These are phyloP conservation scores for Dendrolimus pini DNA, from an alignment of 2,888 invertebrate genomes.

Conservation along the genomic window DNA sequence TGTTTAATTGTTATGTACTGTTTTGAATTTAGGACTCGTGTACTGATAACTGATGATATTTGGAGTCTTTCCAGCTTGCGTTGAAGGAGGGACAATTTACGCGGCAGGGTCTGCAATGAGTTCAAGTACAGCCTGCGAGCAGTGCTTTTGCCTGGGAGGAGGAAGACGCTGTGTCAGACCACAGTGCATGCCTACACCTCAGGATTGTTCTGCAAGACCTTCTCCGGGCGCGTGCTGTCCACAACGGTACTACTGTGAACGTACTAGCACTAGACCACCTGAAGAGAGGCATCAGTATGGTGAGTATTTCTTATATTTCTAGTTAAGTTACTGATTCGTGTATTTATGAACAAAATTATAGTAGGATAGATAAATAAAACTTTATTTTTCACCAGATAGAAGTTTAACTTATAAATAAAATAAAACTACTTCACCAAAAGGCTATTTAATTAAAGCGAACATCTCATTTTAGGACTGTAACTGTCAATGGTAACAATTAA, in stretches of 20 bases:
- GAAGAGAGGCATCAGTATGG: conserved; percentile 32
- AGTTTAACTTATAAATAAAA: too few relatives aligned
- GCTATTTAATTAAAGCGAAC: too few relatives aligned
- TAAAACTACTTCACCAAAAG: too few relatives aligned
- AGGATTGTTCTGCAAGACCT: conserved; percentile 81
- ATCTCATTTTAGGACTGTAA: too few relatives aligned
- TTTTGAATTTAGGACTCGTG: too few relatives aligned
- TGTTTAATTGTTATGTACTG: too few relatives aligned
- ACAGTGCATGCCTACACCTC: conserved; percentile 84
- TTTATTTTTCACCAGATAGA: too few relatives aligned
- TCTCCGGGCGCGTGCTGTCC: conserved; percentile 86
- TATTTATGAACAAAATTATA: too few relatives aligned
- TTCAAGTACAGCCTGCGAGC: conserved; percentile 86
- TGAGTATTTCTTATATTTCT: conserved; percentile 11
- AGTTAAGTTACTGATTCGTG: too few relatives aligned
- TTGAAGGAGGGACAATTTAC: conserved; percentile 83
- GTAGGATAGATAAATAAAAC: too few relatives aligned
- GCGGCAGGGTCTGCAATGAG: conserved; percentile 90
- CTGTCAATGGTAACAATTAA: too few relatives aligned
- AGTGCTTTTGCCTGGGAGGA: conserved; percentile 89
- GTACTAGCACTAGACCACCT: conserved; percentile 24
- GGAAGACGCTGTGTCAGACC: conserved; percentile 86
- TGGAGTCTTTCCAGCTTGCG: conserved; percentile 78
- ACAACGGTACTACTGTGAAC: conserved; percentile 82
- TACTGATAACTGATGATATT: background rate